Base-by-base conservation (phyloP, 1,140 invertebrate species). In the Drosophila pseudoananassae region DNA sequence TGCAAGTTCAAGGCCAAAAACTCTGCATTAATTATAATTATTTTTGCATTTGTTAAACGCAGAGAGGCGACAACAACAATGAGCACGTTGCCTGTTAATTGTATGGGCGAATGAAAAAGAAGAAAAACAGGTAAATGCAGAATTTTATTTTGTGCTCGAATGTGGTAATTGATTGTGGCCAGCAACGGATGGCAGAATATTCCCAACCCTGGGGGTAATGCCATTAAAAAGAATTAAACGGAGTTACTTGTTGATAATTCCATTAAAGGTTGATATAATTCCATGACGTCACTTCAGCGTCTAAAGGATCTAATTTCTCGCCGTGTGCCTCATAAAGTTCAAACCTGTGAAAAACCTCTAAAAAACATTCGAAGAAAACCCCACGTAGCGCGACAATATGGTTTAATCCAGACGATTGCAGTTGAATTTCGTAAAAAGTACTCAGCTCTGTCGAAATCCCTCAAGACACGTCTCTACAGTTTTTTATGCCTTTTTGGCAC, bases 21-120 rank as follows among this genome's bases (percentile, higher is more conserved):
- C 82, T 85, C 82, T 85, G 81, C 81, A 85, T 85, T 85, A 85
- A 85, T 85, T 85, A 85, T 85, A 85, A 85, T 85, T 85, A 85
- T 85, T 85, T 85, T 85, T 85, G 81, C 81, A 85, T 85, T 85
- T 85, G 82, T 87, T 85, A 75, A 87, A 56, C 78, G 79, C 64
- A 66, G 57, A 80, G 55, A 40, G 46, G 31, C 73, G 66, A 31
- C 58, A 52, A 17, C 38, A 60, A 60, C 43, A 65, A 17, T 53
- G 46, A 72, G 76, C 75, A 69, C 59, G 52, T 55, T 47, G 75
- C 55, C 54, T 74, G 82, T 70, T 85, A 83, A 81, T 78, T 66
- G 77, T 66, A 77, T 85, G 81, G 61, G 38, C 69, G 57, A 77
- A 74, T 85, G 77, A 77, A 74, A 85, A 84, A 85, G 81, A 85